Percentiles rank a stretch among this genome's conserved stretches.
Conservation (phyloP, 1,140 invertebrate genomes). For the Lepidurus packardi region DNA sequence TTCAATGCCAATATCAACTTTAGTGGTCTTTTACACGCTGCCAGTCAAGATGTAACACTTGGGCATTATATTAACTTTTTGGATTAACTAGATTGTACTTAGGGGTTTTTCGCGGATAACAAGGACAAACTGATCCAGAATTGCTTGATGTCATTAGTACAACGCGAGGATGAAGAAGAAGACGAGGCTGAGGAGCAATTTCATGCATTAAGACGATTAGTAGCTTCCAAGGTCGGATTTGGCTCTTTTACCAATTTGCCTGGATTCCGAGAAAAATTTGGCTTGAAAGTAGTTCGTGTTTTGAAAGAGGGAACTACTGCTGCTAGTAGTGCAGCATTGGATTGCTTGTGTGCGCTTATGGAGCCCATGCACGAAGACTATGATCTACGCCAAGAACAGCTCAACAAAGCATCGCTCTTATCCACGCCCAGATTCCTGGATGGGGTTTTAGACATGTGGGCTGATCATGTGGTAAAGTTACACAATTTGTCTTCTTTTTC, state of each 20-base stretch:
- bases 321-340: conserved; percentile 90
- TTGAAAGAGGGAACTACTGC: conserved; percentile 80
- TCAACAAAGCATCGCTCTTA: conserved; percentile 93
- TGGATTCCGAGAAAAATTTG: conserved; percentile 90
- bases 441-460: conserved; percentile 89
- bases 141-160: conserved; percentile 68
- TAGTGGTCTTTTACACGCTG: conserved; percentile 90
- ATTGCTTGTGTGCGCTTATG: conserved; percentile 96
- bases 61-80: background rate
- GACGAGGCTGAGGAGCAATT: conserved; percentile 69
- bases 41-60: conserved; percentile 84
- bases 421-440: conserved; percentile 90
- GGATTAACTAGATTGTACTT: conserved; percentile 44
- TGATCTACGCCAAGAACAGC: conserved; percentile 87
- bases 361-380: conserved; percentile 98
- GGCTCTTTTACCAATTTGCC: conserved; percentile 85
- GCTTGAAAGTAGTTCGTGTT: conserved; percentile 78
- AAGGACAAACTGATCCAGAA: conserved; percentile 91
- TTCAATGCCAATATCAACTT: conserved; percentile 98
- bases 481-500: conserved; percentile 19
- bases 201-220: conserved; percentile 82
- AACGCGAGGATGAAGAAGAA: conserved; percentile 61
- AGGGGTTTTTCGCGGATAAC: conserved; percentile 95
- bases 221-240: conserved; percentile 97
- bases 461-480: conserved; percentile 81